phyloP scores from a whole-genome alignment of 2,113 vertebrate genomes.

The Carollia perspicillata region DNA sequence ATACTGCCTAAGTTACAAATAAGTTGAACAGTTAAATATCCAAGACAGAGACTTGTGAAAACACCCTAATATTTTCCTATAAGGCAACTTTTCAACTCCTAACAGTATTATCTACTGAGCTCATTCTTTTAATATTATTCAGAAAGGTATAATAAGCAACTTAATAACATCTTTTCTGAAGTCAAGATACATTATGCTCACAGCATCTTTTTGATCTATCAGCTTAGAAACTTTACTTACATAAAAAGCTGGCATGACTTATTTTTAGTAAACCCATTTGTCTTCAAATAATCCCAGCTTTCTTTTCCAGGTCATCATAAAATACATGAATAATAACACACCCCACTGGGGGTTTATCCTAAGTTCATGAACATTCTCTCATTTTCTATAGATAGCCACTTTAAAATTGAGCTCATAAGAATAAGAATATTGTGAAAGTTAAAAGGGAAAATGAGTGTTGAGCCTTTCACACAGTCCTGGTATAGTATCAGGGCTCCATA shows the following conservation, averaged over 20 bases:
- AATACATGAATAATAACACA: background rate
- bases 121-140: background rate
- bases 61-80: background rate
- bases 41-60: background rate
- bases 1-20: background rate
- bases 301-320: background rate
- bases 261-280: background rate
- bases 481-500: background rate
- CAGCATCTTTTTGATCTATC: background rate
- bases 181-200: background rate
- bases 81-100: background rate
- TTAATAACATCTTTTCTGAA: background rate
- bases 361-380: constrained; percentile 9
- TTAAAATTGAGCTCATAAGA: background rate
- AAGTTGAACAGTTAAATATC: background rate
- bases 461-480: background rate
- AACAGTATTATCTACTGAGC: background rate
- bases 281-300: constrained; percentile 8
- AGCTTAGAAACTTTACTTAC: background rate
- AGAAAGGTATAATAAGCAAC: background rate
- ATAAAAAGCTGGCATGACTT: background rate
- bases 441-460: background rate
- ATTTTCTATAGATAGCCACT: background rate
- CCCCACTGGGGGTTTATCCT: background rate
- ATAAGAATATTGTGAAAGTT: background rate